These are phyloP conservation scores for Brachionus rubens DNA, from an alignment of 1,140 invertebrate species.

Conservation along the genomic window DNA sequence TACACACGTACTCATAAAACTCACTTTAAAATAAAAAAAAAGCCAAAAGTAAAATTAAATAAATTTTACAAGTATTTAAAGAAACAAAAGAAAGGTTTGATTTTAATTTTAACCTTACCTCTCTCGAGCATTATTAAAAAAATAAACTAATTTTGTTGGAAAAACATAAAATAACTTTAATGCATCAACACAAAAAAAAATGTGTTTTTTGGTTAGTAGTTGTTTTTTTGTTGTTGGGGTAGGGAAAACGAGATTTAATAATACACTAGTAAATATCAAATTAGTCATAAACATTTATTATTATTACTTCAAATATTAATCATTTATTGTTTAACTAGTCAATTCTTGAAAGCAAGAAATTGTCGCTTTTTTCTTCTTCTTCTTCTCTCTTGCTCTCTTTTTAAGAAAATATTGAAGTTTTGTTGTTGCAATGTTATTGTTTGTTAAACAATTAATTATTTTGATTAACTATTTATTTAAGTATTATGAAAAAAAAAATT, in stretches of 20 bases:
- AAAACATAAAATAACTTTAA: no score
- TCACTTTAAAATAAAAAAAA: no score
- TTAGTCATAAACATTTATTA: conserved; percentile 28
- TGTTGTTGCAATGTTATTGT: conserved; percentile 1
- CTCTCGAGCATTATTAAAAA: no score
- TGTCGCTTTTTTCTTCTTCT: background rate
- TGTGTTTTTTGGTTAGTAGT: background rate
- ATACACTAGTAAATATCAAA: conserved; percentile 29
- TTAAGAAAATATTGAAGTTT: background rate
- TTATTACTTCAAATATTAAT: background rate
- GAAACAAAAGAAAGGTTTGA: no score
- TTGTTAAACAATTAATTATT: conserved; percentile 42
- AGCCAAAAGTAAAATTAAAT: no score
- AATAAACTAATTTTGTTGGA: no score
- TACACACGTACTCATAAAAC: no score
- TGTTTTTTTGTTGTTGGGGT: background rate
- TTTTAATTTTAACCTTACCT: no score
- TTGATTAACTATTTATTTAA: conserved; percentile 40
- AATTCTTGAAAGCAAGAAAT: background rate
- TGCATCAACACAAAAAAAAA: conserved; percentile 26
- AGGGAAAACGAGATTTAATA: background rate
- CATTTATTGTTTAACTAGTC: background rate
- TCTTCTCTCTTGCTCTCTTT: conserved; percentile 18
- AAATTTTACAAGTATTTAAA: no score
- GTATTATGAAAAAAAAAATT: conserved; percentile 12